These are phyloP conservation scores for Acrobeloides nanus DNA, from an alignment of 2,888 invertebrate genomes.

Conservation along the genomic window DNA sequence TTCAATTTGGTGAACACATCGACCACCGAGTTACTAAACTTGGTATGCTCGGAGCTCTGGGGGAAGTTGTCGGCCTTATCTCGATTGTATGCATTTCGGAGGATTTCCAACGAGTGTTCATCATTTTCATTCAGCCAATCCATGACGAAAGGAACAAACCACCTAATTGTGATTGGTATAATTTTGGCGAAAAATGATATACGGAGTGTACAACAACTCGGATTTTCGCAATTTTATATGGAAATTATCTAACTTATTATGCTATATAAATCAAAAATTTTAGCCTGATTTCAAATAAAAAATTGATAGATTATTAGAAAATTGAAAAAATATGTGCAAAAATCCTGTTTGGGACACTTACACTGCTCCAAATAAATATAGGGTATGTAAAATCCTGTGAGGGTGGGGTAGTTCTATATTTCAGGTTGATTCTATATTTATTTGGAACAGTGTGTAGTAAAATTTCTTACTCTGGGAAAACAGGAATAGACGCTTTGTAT, in stretches of 20 bases:
- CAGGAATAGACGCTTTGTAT: slow-evolving; percentile 90
- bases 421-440: too few species aligned
- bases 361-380: too few species aligned
- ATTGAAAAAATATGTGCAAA: slow-evolving; percentile 3
- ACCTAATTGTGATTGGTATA: slow-evolving; percentile 58
- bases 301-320: neutral
- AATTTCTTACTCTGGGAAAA: slow-evolving; percentile 83
- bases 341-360: too few species aligned
- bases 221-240: neutral
- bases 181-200: neutral
- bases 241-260: neutral
- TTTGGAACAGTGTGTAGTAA: too few species aligned
- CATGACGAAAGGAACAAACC: slow-evolving; percentile 99
- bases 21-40: slow-evolving; percentile 97
- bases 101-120: slow-evolving; percentile 93
- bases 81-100: slow-evolving; percentile 94
- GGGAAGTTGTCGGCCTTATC: slow-evolving; percentile 77
- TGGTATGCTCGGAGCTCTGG: slow-evolving; percentile 93
- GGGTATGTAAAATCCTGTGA: too few species aligned
- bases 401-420: too few species aligned
- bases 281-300: neutral
- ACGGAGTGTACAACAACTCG: neutral
- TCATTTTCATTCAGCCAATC: slow-evolving; percentile 99
- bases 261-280: slow-evolving; percentile 6
- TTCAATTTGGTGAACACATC: slow-evolving; percentile 99